Conservation (phyloP, 2,888 invertebrate genomes). For the Sarcophaga carnaria region DNA sequence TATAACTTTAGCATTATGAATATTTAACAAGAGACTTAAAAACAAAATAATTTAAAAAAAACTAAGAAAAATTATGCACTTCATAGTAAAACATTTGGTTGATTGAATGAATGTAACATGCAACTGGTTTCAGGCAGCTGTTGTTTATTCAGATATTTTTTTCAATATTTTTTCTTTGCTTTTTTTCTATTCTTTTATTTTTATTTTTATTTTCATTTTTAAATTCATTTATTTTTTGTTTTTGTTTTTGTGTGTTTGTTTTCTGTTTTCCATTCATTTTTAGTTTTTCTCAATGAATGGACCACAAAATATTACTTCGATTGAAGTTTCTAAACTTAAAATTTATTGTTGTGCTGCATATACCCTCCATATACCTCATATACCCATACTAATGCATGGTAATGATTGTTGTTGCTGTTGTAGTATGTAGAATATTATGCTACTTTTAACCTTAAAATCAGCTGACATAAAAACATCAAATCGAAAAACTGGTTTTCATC, state of each 20-base stretch:
- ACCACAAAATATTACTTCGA: too few species aligned
- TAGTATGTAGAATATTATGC: too few species aligned
- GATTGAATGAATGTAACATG: conserved; percentile 58
- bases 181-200: too few species aligned
- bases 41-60: conserved; percentile 6
- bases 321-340: too few species aligned
- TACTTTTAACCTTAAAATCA: conserved; percentile 65
- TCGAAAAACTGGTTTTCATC: conserved; percentile 49
- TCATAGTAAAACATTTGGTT: conserved; percentile 58
- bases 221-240: conserved; percentile 32
- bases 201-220: neutral
- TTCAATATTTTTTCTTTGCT: neutral
- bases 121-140: conserved; percentile 68
- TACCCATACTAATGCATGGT: too few species aligned
- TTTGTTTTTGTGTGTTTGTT: conserved; percentile 1
- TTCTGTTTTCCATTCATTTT: neutral
- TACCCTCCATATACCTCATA: too few species aligned
- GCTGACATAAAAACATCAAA: conserved; percentile 64
- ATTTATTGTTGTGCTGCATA: too few species aligned
- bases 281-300: conserved; percentile 19
- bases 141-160: conserved; percentile 8
- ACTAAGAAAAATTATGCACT: conserved; percentile 29
- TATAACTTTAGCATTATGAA: too few species aligned
- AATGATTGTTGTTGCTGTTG: too few species aligned
- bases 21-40: too few species aligned